Evolutionary conservation across 2,113 vertebrate genomes (phyloP).

Genomic region (Cavia aperea): DNA sequence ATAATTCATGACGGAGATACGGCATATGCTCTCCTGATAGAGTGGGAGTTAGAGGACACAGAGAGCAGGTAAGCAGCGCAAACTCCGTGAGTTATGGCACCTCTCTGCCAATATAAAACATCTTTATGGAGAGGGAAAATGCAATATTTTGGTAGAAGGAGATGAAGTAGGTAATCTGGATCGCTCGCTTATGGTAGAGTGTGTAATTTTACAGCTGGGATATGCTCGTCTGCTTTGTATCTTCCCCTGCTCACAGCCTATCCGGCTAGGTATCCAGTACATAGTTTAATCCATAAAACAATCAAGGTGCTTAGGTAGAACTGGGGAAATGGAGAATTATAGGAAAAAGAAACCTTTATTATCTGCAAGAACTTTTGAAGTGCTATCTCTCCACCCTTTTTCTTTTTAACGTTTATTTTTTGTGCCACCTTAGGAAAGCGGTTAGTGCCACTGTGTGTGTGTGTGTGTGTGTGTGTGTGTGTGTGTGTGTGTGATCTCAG

Average conservation of each 20-base stretch:
- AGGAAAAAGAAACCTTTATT: slow-evolving; percentile 34
- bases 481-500: neutral
- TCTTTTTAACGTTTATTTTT: slow-evolving; percentile 34
- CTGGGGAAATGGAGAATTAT: slow-evolving; percentile 49
- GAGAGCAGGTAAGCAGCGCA: slow-evolving; percentile 69
- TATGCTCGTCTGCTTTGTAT: slow-evolving; percentile 40
- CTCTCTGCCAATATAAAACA: slow-evolving; percentile 73
- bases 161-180: slow-evolving; percentile 68
- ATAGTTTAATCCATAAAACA: slow-evolving; percentile 49
- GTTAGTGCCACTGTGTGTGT: neutral
- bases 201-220: slow-evolving; percentile 68
- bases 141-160: slow-evolving; percentile 73
- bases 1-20: slow-evolving; percentile 68
- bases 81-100: slow-evolving; percentile 68
- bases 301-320: slow-evolving; percentile 56
- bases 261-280: slow-evolving; percentile 35
- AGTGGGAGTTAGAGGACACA: slow-evolving; percentile 70
- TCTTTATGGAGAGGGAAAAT: slow-evolving; percentile 73
- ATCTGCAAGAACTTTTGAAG: neutral
- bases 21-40: slow-evolving; percentile 71
- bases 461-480: neutral
- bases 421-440: neutral
- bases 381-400: neutral
- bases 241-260: slow-evolving; percentile 51
- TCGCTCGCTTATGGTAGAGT: slow-evolving; percentile 67